A percentile compares a stretch with the other conserved stretches of the same genome.
These are phyloP conservation scores for Periparus ater DNA, from an alignment of 2,797 vertebrate genomes.

Conservation along the genomic window DNA sequence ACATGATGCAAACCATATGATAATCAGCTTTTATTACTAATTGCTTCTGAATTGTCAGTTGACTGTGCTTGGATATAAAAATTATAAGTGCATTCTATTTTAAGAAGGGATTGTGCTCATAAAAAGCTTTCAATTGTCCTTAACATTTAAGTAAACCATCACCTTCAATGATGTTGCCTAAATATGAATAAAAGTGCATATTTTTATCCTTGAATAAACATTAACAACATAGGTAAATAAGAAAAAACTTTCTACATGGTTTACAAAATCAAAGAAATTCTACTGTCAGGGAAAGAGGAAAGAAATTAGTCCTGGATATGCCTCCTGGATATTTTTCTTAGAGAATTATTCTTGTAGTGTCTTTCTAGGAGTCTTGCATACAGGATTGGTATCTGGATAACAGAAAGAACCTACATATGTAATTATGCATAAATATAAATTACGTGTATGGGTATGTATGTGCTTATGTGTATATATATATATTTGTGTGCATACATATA, in stretches of 20 bases:
- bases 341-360: background rate
- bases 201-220: background rate
- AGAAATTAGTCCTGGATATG: background rate
- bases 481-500: rapidly evolving
- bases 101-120: background rate
- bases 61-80: background rate
- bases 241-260: background rate
- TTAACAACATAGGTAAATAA: background rate
- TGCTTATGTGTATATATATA: background rate
- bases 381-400: background rate
- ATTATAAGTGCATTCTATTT: background rate
- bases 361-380: background rate
- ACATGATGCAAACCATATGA: background rate
- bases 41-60: constrained; percentile 11
- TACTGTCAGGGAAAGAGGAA: background rate
- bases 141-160: background rate
- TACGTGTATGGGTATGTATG: background rate
- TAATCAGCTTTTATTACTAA: constrained; percentile 20
- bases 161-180: background rate
- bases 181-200: background rate
- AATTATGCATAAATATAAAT: background rate
- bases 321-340: background rate
- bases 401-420: background rate
- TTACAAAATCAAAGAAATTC: background rate
- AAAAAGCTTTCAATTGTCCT: background rate